phyloP scores from a whole-genome alignment of 2,113 vertebrate genomes.

The Carettochelys insculpta region DNA sequence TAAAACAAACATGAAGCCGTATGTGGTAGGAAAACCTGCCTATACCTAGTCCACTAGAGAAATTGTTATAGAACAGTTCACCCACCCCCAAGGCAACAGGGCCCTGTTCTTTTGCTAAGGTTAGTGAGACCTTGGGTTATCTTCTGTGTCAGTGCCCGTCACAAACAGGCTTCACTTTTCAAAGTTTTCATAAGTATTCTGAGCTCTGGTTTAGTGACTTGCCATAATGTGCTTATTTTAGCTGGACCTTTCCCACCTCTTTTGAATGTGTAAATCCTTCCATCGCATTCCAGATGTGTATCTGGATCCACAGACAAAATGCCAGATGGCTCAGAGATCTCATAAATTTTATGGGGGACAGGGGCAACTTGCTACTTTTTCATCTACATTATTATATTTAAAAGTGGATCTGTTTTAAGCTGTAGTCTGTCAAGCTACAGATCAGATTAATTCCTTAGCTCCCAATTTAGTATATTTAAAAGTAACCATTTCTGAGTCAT shows the following conservation, averaged over 20 bases:
- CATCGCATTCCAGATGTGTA: neutral
- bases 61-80: neutral
- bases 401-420: neutral
- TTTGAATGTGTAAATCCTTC: neutral
- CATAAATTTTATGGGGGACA: neutral
- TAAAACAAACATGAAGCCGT: neutral
- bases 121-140: neutral
- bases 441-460: neutral
- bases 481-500: neutral
- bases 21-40: neutral
- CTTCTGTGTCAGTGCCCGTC: neutral
- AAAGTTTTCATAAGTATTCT: neutral
- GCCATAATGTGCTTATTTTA: neutral
- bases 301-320: neutral
- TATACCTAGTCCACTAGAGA: neutral
- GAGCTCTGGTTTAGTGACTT: neutral
- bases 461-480: neutral
- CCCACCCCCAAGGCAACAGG: neutral
- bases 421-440: neutral
- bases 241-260: neutral
- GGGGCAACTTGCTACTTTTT: neutral
- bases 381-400: neutral
- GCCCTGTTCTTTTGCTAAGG: neutral
- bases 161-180: neutral
- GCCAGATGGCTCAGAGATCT: constrained; percentile 25